Percentiles rank a stretch among this genome's conserved stretches.
Conservation (phyloP, 2,888 invertebrate species). For the Drosophila demipolita region DNA sequence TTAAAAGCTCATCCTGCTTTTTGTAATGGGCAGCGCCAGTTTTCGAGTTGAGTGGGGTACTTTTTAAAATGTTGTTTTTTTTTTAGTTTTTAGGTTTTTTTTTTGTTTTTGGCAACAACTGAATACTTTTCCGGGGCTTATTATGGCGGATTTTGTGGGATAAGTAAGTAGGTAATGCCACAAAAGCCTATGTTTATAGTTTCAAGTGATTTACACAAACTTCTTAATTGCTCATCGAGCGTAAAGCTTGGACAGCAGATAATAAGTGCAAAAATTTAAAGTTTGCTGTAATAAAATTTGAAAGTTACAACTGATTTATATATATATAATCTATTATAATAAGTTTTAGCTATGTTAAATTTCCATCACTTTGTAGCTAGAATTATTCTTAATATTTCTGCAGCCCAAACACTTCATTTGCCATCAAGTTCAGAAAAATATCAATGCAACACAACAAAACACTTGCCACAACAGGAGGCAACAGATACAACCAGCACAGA, state of each 20-base stretch:
- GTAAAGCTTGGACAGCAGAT: not conserved
- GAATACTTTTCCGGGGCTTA: slow-evolving; percentile 52
- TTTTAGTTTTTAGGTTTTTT: slow-evolving; percentile 10
- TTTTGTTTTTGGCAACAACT: slow-evolving; percentile 56
- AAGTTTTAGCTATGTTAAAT: not conserved
- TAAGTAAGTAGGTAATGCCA: slow-evolving; percentile 27
- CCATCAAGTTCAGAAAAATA: slow-evolving; percentile 8
- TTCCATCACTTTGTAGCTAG: not conserved
- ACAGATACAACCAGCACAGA: slow-evolving; percentile 3
- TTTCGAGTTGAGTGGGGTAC: slow-evolving; percentile 14
- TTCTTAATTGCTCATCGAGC: slow-evolving; percentile 49
- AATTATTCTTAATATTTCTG: not conserved
- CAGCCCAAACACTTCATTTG: not conserved
- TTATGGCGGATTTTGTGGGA: slow-evolving; percentile 29
- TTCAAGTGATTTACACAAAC: slow-evolving; percentile 53
- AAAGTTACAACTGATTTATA: no score
- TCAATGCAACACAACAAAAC: slow-evolving; percentile 27
- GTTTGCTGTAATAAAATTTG: not conserved
- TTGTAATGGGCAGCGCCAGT: slow-evolving; percentile 35
- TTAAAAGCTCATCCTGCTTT: slow-evolving; percentile 49
- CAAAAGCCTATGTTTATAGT: slow-evolving; percentile 57
- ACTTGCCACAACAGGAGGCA: slow-evolving; percentile 22
- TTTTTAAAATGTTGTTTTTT: slow-evolving; percentile 17
- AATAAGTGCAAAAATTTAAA: not conserved
- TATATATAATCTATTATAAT: no score